Conservation (phyloP, 2,888 invertebrate genomes). For the Byasa hedistus region DNA sequence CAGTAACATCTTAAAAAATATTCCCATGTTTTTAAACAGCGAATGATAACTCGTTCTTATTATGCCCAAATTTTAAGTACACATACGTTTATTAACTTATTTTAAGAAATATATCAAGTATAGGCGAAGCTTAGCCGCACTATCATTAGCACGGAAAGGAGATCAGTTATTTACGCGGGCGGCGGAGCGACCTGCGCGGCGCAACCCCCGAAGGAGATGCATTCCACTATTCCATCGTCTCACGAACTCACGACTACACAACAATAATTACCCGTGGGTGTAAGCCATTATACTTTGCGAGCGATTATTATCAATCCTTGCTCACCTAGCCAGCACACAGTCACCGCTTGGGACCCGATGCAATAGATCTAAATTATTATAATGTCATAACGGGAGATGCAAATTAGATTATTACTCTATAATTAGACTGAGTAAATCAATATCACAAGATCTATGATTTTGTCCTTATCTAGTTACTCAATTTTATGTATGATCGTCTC, state of each 20-base stretch:
- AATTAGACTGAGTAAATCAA: slow-evolving; percentile 78
- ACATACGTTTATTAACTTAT: not conserved
- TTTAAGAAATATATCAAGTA: slow-evolving; percentile 27
- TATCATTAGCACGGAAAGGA: slow-evolving; percentile 77
- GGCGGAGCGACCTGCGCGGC: slow-evolving; percentile 63
- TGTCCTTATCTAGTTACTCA: slow-evolving; percentile 48
- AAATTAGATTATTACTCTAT: slow-evolving; percentile 77
- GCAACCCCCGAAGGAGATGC: slow-evolving; percentile 80
- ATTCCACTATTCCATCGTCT: slow-evolving; percentile 75
- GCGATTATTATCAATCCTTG: slow-evolving; percentile 79
- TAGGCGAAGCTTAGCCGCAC: slow-evolving; percentile 65
- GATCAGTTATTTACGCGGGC: slow-evolving; percentile 76
- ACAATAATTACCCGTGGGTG: slow-evolving; percentile 81
- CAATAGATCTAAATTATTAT: slow-evolving; percentile 78
- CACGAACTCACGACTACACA: slow-evolving; percentile 80
- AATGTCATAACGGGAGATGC: slow-evolving; percentile 78
- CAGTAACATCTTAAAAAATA: not conserved
- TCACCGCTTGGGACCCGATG: slow-evolving; percentile 75
- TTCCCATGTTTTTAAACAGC: not conserved
- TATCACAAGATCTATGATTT: slow-evolving; percentile 56
- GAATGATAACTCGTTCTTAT: not conserved
- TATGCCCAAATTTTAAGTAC: not conserved
- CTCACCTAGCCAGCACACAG: slow-evolving; percentile 65
- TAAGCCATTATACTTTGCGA: slow-evolving; percentile 80
- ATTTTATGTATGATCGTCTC: slow-evolving; percentile 42